phyloP scores from a whole-genome alignment of 2,797 vertebrate genomes.

The Eremophila alpestris region DNA sequence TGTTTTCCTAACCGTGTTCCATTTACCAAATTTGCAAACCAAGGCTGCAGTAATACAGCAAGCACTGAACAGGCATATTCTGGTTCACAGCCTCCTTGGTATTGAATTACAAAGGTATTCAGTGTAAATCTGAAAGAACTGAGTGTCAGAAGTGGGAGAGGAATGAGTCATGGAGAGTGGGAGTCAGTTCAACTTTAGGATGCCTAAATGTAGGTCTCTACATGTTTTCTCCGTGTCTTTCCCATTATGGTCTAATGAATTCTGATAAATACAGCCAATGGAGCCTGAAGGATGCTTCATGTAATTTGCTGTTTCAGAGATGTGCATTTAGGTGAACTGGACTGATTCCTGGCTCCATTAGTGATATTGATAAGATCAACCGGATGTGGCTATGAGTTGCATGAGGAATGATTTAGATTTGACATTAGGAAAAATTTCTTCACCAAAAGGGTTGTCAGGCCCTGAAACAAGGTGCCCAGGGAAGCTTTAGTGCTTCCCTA shows the following conservation, averaged over 20 bases:
- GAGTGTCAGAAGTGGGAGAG: background rate
- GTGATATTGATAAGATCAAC: background rate
- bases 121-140: background rate
- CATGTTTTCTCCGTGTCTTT: background rate
- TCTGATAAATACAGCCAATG: background rate
- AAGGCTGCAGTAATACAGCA: background rate
- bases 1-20: background rate
- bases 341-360: background rate
- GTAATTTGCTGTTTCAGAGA: background rate
- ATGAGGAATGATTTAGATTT: background rate
- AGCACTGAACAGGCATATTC: background rate
- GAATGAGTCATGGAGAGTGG: conserved; percentile 40
- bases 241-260: conserved; percentile 2
- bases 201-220: background rate
- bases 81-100: background rate
- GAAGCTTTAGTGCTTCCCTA: background rate
- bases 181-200: conserved; percentile 11
- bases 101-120: background rate
- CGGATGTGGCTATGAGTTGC: background rate
- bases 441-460: background rate
- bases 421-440: background rate
- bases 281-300: background rate
- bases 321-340: background rate
- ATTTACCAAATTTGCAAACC: background rate
- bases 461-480: background rate